Percentiles rank a stretch among this genome's conserved stretches.
phyloP scores from a whole-genome alignment of 2,797 vertebrate genomes.

The Acipenser oxyrinchus region DNA sequence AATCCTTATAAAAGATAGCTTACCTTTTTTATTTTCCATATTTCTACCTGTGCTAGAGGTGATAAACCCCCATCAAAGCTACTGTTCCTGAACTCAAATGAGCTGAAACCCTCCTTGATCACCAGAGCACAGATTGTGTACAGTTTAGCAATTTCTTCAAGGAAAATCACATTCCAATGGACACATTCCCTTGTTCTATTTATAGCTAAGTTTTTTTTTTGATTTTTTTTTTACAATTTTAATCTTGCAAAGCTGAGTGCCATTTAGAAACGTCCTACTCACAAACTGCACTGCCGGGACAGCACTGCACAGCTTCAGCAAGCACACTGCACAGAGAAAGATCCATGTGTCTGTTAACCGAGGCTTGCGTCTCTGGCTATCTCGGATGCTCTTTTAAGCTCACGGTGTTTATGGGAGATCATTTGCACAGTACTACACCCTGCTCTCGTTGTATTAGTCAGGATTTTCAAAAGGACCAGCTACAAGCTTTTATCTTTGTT shows the following conservation, averaged over 20 bases:
- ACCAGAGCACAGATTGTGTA: too few species aligned
- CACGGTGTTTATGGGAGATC: constrained; percentile 12
- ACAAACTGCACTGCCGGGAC: not conserved
- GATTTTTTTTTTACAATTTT: not conserved
- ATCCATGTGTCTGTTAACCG: not conserved
- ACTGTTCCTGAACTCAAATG: too few species aligned
- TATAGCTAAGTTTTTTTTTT: too few species aligned
- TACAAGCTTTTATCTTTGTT: constrained; percentile 39
- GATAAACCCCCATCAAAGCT: too few species aligned
- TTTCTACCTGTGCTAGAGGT: constrained; percentile 3
- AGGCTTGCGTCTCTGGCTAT: constrained; percentile 13
- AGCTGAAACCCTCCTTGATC: too few species aligned
- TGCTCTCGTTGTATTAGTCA: constrained; percentile 30
- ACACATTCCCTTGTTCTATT: too few species aligned
- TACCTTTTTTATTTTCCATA: constrained; percentile 41
- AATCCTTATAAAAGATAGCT: constrained; percentile 11
- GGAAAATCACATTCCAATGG: too few species aligned
- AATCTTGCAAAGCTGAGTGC: not conserved
- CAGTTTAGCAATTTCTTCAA: too few species aligned
- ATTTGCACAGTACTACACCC: constrained; percentile 18
- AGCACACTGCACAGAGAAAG: not conserved
- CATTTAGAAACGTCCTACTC: not conserved
- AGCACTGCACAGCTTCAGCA: not conserved
- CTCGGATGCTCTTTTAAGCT: constrained; percentile 24
- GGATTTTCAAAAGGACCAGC: constrained; percentile 27